These are phyloP conservation scores for Pangasianodon gigas DNA, from an alignment of 2,113 vertebrate genomes.

Conservation along the genomic window DNA sequence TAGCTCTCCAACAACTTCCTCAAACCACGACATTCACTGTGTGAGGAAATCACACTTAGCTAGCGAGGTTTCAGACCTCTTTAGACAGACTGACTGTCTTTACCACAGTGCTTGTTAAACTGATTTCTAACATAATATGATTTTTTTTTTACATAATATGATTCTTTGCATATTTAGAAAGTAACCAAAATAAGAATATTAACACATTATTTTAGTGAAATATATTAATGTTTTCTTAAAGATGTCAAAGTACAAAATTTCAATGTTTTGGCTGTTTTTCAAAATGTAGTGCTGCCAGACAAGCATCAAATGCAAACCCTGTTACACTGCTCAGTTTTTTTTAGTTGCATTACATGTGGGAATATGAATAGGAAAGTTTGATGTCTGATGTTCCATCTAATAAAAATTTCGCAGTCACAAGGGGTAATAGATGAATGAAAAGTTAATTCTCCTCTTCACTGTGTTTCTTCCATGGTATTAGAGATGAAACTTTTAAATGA, in stretches of 20 bases:
- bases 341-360: neutral
- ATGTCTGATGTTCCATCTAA: neutral
- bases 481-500: neutral
- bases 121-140: neutral
- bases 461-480: neutral
- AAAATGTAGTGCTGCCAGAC: no score
- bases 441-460: neutral
- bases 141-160: neutral
- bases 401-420: neutral
- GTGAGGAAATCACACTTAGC: neutral
- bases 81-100: neutral
- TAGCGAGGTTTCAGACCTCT: neutral
- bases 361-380: neutral
- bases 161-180: neutral
- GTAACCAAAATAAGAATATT: neutral
- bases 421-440: neutral
- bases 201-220: neutral
- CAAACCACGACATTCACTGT: neutral
- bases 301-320: neutral
- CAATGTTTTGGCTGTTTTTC: no score
- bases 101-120: neutral
- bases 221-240: neutral
- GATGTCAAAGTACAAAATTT: neutral
- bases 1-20: neutral
- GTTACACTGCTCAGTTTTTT: neutral